phyloP scores from a whole-genome alignment of 2,888 invertebrate genomes.

The Sphaerophoria taeniata region DNA sequence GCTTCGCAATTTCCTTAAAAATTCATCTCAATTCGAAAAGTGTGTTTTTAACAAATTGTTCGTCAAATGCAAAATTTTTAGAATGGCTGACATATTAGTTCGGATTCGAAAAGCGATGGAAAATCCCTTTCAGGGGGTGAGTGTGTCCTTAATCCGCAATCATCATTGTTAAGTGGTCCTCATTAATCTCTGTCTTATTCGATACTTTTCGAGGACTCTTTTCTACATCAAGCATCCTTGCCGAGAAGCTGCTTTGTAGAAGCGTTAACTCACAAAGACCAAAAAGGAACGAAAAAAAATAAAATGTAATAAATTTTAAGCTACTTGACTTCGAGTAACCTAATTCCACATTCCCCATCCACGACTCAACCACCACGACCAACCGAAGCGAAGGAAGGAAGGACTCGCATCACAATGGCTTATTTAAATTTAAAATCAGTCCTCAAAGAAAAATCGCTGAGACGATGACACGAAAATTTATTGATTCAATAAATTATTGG shows the following conservation, averaged over 20 bases:
- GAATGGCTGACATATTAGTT: constrained; percentile 48
- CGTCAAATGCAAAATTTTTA: constrained; percentile 29
- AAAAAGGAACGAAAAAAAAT: background rate
- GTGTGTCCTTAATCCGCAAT: constrained; percentile 65
- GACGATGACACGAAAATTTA: constrained; percentile 68
- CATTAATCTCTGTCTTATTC: constrained; percentile 71
- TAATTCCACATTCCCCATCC: constrained; percentile 33
- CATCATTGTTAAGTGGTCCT: constrained; percentile 65
- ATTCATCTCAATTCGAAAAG: constrained; percentile 39
- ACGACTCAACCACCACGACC: background rate
- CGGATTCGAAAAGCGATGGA: constrained; percentile 42
- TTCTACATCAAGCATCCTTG: background rate
- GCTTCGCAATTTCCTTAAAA: background rate
- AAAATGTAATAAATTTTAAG: constrained; percentile 50
- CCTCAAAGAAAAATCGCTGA: constrained; percentile 72
- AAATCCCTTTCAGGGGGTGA: constrained; percentile 12
- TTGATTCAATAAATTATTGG: constrained; percentile 73
- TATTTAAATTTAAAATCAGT: constrained; percentile 72
- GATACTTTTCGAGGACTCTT: constrained; percentile 42
- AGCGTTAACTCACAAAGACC: no score
- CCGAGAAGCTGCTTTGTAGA: constrained; percentile 1
- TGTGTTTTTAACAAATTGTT: constrained; percentile 18
- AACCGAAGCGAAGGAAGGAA: background rate
- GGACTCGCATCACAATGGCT: constrained; percentile 48
- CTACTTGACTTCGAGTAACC: constrained; percentile 61